A percentile compares a stretch with the other conserved stretches of the same genome.
phyloP scores from a whole-genome alignment of 2,797 vertebrate species.

The Apodemus agrarius region DNA sequence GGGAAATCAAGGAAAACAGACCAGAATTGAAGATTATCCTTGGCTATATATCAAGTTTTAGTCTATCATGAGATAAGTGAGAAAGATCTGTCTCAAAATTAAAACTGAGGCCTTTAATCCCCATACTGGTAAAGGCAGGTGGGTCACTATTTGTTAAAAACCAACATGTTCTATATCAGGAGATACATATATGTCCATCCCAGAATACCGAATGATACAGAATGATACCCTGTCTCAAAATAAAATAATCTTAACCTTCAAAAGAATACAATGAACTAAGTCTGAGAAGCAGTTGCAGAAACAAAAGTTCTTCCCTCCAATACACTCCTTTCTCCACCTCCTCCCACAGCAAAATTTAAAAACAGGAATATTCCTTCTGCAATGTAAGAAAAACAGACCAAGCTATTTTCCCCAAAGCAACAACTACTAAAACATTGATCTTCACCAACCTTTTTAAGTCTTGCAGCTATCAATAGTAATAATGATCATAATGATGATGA shows the following conservation, averaged over 20 bases:
- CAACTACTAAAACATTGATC: background rate
- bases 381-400: background rate
- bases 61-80: background rate
- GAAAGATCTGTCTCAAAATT: background rate
- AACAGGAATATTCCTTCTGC: background rate
- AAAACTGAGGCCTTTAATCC: background rate
- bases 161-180: background rate
- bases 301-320: background rate
- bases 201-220: background rate
- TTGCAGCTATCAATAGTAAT: too few species aligned
- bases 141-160: background rate
- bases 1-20: background rate
- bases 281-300: background rate
- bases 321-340: background rate
- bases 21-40: background rate
- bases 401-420: background rate
- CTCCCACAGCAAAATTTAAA: background rate
- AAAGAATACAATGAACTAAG: background rate
- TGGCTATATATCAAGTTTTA: background rate
- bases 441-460: background rate
- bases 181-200: background rate
- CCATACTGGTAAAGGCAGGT: background rate
- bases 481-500: background rate
- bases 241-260: background rate
- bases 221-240: background rate